Evolutionary conservation across 2,113 vertebrate genomes (phyloP).

Genomic region (Microcebus lehilahytsara): DNA sequence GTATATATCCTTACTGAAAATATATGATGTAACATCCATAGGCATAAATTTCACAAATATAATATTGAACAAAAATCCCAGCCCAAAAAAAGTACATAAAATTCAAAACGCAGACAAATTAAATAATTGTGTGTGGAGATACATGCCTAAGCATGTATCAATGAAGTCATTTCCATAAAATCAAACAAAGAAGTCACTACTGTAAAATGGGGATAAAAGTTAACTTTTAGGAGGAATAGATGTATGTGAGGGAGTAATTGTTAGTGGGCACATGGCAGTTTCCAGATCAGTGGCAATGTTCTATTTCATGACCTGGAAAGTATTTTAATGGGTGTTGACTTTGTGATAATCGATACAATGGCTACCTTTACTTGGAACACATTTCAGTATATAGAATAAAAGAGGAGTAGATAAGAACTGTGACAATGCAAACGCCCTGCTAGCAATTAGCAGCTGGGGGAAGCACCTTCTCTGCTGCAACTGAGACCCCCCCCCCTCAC

Average conservation of each 20-base stretch:
- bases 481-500: background rate
- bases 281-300: background rate
- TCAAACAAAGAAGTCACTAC: background rate
- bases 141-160: background rate
- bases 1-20: background rate
- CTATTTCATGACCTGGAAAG: background rate
- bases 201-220: background rate
- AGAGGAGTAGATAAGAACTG: background rate
- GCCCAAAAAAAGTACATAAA: no score
- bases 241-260: background rate
- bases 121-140: background rate
- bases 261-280: background rate
- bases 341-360: background rate
- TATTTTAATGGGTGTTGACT: background rate
- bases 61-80: background rate
- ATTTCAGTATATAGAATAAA: background rate
- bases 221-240: background rate
- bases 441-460: background rate
- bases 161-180: background rate
- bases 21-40: background rate
- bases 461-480: background rate
- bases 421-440: background rate
- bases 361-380: background rate
- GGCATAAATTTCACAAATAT: background rate
- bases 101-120: background rate